Evolutionary conservation across 2,888 invertebrate species (phyloP).

Genomic region (Punctoribates punctum): DNA sequence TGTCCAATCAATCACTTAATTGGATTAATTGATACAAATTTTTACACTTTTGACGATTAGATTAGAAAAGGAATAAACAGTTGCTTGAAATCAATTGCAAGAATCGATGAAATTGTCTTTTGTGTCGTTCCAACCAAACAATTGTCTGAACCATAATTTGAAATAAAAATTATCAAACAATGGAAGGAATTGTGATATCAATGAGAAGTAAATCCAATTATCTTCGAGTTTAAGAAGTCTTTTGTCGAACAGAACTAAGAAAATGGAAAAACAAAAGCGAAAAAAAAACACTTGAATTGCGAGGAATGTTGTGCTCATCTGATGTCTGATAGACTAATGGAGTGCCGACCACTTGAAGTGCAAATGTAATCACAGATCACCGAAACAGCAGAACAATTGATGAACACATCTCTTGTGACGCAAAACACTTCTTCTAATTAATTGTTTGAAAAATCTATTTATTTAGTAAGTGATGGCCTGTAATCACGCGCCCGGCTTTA

Average conservation of each 20-base stretch:
- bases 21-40: too few relatives aligned
- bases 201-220: neutral
- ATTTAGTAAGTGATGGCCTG: neutral
- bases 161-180: neutral
- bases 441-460: neutral
- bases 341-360: neutral
- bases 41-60: too few relatives aligned
- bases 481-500: conserved; percentile 38
- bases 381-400: neutral
- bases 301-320: neutral
- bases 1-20: too few relatives aligned
- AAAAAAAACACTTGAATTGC: neutral
- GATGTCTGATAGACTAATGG: neutral
- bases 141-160: neutral
- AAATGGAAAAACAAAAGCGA: neutral
- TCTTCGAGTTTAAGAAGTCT: neutral
- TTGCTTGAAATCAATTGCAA: too few relatives aligned
- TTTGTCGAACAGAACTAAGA: neutral
- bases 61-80: too few relatives aligned
- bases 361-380: neutral
- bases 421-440: neutral
- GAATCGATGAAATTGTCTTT: neutral
- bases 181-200: conserved; percentile 34
- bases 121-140: neutral
- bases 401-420: neutral